Conservation (phyloP, 2,888 invertebrate genomes). For the Biston betularia region DNA sequence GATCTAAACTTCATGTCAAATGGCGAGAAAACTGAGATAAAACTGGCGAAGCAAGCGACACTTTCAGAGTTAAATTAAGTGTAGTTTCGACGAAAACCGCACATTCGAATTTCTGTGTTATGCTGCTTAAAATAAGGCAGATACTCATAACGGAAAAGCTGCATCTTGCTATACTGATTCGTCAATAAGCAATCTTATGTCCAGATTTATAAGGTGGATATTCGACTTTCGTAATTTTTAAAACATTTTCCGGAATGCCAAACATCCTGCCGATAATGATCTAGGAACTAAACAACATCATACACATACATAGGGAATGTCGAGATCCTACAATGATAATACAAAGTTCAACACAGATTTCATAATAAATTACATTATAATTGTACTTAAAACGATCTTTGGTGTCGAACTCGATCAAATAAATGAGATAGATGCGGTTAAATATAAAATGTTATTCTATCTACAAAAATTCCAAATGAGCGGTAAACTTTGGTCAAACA, state of each 20-base stretch:
- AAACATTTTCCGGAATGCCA: constrained; percentile 6
- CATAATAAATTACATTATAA: constrained; percentile 53
- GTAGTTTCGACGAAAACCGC: no score
- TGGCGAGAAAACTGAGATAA: background rate
- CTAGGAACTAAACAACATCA: constrained; percentile 57
- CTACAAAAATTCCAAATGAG: constrained; percentile 48
- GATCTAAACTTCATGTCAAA: background rate
- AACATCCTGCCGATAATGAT: constrained; percentile 6
- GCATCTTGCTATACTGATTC: no score
- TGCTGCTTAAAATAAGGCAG: no score
- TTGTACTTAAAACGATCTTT: constrained; percentile 76
- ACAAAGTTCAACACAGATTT: constrained; percentile 64
- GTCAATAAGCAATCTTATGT: no score
- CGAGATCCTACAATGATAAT: constrained; percentile 70
- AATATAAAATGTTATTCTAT: constrained; percentile 33
- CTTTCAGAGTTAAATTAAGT: no score
- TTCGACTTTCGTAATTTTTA: no score
- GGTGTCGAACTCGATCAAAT: constrained; percentile 65
- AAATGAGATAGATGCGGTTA: constrained; percentile 57
- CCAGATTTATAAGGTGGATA: no score
- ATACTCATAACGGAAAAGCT: no score
- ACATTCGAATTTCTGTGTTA: no score
- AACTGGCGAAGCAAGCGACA: background rate
- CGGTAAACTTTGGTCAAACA: constrained; percentile 38
- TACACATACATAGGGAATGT: constrained; percentile 76